A percentile compares a stretch with the other conserved stretches of the same genome.
phyloP scores from a whole-genome alignment of 2,113 vertebrate genomes.

The Glareola pratincola region DNA sequence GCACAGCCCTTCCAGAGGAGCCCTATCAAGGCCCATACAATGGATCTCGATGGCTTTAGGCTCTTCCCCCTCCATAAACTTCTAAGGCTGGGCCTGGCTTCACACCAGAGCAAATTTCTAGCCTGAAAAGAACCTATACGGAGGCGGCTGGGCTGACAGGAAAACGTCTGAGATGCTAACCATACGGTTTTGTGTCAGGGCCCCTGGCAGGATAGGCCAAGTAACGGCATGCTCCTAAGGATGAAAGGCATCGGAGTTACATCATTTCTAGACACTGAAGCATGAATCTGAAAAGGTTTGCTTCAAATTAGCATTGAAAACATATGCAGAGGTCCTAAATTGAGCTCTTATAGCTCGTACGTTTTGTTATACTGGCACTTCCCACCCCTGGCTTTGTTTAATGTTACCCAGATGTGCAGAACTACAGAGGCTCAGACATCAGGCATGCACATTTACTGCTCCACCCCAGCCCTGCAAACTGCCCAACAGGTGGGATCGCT shows the following conservation, averaged over 20 bases:
- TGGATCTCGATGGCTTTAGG: background rate
- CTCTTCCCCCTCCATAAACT: background rate
- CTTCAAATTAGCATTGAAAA: constrained; percentile 24
- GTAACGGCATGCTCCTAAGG: background rate
- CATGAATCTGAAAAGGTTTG: constrained; percentile 5
- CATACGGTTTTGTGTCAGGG: background rate
- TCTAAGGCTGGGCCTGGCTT: background rate
- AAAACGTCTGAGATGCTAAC: background rate
- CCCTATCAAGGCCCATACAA: background rate
- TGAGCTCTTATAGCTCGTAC: background rate
- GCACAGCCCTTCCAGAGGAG: background rate
- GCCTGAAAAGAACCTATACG: background rate
- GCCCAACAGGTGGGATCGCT: background rate
- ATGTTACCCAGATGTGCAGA: constrained; percentile 23
- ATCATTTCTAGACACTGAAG: background rate
- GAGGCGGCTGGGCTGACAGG: background rate
- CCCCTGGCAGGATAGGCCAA: background rate
- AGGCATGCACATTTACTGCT: background rate
- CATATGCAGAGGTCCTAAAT: background rate
- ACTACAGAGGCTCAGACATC: background rate
- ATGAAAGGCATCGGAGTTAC: background rate
- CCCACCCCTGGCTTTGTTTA: background rate
- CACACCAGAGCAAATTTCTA: background rate
- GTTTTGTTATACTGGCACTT: constrained; percentile 23
- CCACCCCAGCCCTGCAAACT: background rate